A percentile compares a stretch with the other conserved stretches of the same genome.
Conservation (phyloP, 2,797 vertebrate species). For the Paramormyrops hopkinsi region DNA sequence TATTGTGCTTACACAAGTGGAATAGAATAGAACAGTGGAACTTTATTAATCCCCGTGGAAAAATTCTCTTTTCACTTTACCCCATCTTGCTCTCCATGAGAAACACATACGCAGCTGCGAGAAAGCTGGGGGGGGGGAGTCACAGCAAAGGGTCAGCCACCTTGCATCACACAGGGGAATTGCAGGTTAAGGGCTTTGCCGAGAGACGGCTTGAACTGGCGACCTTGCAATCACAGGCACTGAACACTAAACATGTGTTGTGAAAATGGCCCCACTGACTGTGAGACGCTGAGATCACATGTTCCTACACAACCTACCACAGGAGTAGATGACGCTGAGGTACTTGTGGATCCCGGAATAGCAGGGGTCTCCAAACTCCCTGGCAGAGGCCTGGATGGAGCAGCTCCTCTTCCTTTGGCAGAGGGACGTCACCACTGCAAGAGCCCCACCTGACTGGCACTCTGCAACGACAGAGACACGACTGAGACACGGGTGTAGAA, state of each 20-base stretch:
- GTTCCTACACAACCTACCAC: constrained; percentile 62
- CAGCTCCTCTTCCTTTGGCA: constrained; percentile 80
- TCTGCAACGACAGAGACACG: constrained; percentile 50
- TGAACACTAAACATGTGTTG: neutral
- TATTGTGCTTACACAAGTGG: neutral
- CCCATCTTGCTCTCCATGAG: neutral
- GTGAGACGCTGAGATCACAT: neutral
- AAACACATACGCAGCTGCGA: neutral
- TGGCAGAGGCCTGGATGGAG: constrained; percentile 68
- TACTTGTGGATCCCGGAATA: constrained; percentile 80
- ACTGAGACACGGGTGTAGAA: neutral
- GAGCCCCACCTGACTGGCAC: constrained; percentile 70
- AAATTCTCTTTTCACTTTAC: neutral
- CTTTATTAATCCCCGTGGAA: neutral
- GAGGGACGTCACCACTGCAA: constrained; percentile 68
- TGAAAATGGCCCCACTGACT: neutral
- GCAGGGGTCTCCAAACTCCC: constrained; percentile 82
- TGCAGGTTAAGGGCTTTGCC: neutral
- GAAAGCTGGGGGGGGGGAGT: neutral
- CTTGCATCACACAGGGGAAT: neutral
- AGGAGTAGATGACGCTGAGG: constrained; percentile 84
- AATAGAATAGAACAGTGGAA: neutral
- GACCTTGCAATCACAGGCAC: neutral
- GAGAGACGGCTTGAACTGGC: neutral
- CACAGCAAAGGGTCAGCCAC: neutral